These are phyloP conservation scores for Hydra vulgaris DNA, from an alignment of 30 jellyfish, hydroid and myxozoan species.

Conservation along the genomic window DNA sequence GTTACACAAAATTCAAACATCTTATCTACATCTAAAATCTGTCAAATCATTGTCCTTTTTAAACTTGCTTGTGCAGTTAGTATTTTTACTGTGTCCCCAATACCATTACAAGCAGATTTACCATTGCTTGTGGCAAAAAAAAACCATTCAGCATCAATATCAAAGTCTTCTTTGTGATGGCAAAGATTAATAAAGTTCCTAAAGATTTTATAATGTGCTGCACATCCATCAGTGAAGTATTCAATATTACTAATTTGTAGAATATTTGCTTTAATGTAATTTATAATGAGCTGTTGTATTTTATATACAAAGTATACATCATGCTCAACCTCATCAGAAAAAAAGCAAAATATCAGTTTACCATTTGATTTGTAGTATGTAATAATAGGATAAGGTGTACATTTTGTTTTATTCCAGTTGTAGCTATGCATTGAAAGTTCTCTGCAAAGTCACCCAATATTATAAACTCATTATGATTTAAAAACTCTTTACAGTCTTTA, in stretches of 20 bases:
- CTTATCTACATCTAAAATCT: slow-evolving; percentile 6
- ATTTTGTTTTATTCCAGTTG: slow-evolving; percentile 2
- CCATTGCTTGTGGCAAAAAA: background rate
- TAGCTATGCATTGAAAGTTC: background rate
- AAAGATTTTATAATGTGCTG: slow-evolving; percentile 60
- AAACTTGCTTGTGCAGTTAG: slow-evolving; percentile 6
- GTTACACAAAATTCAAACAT: slow-evolving; percentile 8
- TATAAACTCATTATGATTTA: background rate
- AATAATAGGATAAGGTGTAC: slow-evolving; percentile 1
- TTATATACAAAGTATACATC: slow-evolving; percentile 10
- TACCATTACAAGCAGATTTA: background rate
- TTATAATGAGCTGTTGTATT: slow-evolving; percentile 1
- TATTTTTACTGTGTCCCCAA: slow-evolving; percentile 1
- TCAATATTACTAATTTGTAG: background rate
- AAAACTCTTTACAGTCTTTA: slow-evolving; percentile 3
- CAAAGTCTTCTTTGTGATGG: slow-evolving; percentile 22
- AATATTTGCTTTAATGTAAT: slow-evolving; percentile 1
- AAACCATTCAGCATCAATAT: background rate
- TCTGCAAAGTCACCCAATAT: slow-evolving; percentile 5
- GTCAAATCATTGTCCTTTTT: slow-evolving; percentile 6
- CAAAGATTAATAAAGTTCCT: slow-evolving; percentile 39
- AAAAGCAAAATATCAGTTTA: slow-evolving; percentile 6
- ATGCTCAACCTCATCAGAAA: slow-evolving; percentile 2
- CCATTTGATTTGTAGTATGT: slow-evolving; percentile 3
- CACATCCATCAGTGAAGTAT: slow-evolving; percentile 72